These are phyloP conservation scores for Spialia ferax DNA, from an alignment of 2,888 invertebrate species.

Conservation along the genomic window DNA sequence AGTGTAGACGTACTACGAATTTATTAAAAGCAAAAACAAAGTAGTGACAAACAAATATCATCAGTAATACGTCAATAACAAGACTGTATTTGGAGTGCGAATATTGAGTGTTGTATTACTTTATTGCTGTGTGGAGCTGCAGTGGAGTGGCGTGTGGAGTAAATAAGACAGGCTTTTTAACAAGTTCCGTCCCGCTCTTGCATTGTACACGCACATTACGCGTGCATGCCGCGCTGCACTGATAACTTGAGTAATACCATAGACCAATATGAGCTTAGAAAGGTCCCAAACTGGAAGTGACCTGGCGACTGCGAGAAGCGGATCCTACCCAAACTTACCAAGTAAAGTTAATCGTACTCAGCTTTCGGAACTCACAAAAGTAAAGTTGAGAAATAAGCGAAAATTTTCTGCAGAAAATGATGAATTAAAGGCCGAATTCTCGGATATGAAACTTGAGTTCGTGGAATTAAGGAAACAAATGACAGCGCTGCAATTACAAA, in stretches of 20 bases:
- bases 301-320: background rate
- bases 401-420: background rate
- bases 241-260: no score
- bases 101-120: no score
- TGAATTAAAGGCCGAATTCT: background rate
- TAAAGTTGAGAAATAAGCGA: background rate
- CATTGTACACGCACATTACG: no score
- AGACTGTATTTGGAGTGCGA: no score
- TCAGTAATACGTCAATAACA: background rate
- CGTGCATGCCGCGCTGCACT: no score
- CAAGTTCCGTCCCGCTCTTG: no score
- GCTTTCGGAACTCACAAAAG: background rate
- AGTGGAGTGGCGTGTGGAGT: no score
- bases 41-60: background rate
- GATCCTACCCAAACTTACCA: background rate
- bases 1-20: no score
- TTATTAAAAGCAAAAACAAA: no score
- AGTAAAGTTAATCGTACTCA: background rate
- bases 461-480: background rate
- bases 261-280: no score
- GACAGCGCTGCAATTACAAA: background rate
- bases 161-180: no score
- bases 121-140: no score
- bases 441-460: background rate
- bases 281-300: background rate